phyloP scores from a whole-genome alignment of 23 tunicate genomes.

The Halocynthia roretzi region DNA sequence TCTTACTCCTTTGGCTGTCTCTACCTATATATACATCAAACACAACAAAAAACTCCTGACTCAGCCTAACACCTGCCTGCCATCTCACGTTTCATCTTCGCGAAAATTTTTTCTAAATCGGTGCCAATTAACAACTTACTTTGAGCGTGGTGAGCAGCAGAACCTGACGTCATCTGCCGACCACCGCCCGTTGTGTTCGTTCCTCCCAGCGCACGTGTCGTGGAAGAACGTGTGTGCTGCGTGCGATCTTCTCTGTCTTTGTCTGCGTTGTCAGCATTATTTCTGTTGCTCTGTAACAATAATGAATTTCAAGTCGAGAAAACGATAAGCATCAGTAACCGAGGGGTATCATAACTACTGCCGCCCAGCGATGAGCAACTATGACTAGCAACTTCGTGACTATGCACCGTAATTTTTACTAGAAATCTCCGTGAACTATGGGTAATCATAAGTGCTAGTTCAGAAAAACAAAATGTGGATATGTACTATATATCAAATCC shows the following conservation, averaged over 20 bases:
- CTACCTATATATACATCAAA: not conserved
- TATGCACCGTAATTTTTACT: too few species aligned
- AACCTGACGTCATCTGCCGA: conserved; percentile 11
- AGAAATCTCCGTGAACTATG: too few species aligned
- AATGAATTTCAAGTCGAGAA: not conserved
- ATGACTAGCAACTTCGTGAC: too few species aligned
- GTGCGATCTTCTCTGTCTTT: conserved; percentile 28
- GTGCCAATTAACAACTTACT: not conserved
- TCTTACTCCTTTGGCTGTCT: not conserved
- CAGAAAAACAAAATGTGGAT: too few species aligned
- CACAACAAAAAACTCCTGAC: too few species aligned
- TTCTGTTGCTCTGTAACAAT: conserved; percentile 16
- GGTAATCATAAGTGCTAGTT: too few species aligned
- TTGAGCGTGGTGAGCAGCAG: conserved; percentile 33
- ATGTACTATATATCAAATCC: too few species aligned
- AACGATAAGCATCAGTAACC: too few species aligned
- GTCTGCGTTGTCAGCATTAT: conserved; percentile 17
- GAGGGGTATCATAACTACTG: too few species aligned
- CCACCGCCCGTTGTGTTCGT: conserved; percentile 14
- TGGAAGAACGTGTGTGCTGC: conserved; percentile 23
- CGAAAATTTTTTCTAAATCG: not conserved
- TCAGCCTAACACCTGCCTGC: too few species aligned
- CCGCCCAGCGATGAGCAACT: too few species aligned
- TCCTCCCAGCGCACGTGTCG: conserved; percentile 21
- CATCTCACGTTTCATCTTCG: not conserved